phyloP scores from a whole-genome alignment of 2,888 invertebrate species.

The Caenorhabditis drosophilae region DNA sequence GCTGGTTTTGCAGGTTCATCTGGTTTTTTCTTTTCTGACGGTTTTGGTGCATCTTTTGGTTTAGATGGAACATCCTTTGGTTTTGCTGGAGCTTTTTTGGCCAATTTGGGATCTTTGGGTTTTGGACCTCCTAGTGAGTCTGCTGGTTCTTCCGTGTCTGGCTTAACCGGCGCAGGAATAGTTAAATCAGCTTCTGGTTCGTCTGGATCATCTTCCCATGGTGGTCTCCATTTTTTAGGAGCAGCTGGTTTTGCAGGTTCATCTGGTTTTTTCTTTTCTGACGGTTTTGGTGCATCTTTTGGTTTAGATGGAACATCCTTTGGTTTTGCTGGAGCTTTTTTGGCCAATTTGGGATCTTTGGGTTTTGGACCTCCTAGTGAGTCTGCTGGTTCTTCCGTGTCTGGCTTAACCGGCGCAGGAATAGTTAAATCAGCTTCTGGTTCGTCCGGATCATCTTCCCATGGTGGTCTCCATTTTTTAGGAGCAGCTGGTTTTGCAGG shows the following conservation, averaged over 20 bases:
- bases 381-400: slow-evolving; percentile 22
- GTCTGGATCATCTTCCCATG: slow-evolving; percentile 14
- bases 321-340: slow-evolving; percentile 6
- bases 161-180: slow-evolving; percentile 22
- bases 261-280: background rate
- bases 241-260: slow-evolving; percentile 1
- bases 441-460: slow-evolving; percentile 34
- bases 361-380: slow-evolving; percentile 14
- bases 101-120: slow-evolving; percentile 19
- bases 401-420: slow-evolving; percentile 29
- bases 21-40: slow-evolving; percentile 3
- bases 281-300: background rate
- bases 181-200: slow-evolving; percentile 31
- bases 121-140: slow-evolving; percentile 28
- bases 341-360: slow-evolving; percentile 27
- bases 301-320: slow-evolving; percentile 3
- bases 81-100: slow-evolving; percentile 23
- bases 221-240: slow-evolving; percentile 17
- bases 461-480: slow-evolving; percentile 37
- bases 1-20: slow-evolving; percentile 17
- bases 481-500: slow-evolving; percentile 29
- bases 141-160: slow-evolving; percentile 40
- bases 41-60: background rate
- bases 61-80: too few species aligned
- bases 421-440: slow-evolving; percentile 29